Evolutionary conservation across 1,140 invertebrate genomes (phyloP).

Genomic region (Papilio glaucus): DNA sequence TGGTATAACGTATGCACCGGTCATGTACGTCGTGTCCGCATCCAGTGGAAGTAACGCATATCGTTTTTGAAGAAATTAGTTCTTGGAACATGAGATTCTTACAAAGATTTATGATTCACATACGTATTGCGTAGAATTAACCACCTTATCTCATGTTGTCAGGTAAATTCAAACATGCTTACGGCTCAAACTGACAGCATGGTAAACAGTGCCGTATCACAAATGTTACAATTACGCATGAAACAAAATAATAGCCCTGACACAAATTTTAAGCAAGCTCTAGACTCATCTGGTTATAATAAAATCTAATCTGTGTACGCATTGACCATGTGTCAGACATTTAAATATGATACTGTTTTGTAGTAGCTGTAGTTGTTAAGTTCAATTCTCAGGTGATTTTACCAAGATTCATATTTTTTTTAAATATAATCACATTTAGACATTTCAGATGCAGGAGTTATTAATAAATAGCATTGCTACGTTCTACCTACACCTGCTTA

Average conservation of each 20-base stretch:
- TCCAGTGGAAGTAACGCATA: too few relatives aligned
- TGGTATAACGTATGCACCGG: too few relatives aligned
- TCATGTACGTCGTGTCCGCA: too few relatives aligned
- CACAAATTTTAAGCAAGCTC: neutral
- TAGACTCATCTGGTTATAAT: neutral
- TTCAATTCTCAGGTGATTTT: too few relatives aligned
- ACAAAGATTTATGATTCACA: conserved; percentile 8
- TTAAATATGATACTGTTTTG: too few relatives aligned
- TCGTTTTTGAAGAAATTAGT: too few relatives aligned
- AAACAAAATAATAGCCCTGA: conserved; percentile 13
- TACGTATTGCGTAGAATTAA: neutral
- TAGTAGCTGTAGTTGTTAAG: too few relatives aligned
- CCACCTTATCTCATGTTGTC: conserved; percentile 8
- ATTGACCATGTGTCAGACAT: neutral
- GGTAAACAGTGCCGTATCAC: conserved; percentile 13
- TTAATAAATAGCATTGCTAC: too few relatives aligned
- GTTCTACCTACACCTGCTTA: too few relatives aligned
- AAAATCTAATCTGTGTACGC: neutral
- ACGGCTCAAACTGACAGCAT: neutral
- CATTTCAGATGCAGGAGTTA: too few relatives aligned
- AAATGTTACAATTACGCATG: conserved; percentile 12
- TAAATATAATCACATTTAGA: too few relatives aligned
- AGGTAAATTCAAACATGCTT: conserved; percentile 24
- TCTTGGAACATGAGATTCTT: conserved; percentile 1
- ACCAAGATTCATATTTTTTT: too few relatives aligned